phyloP scores from a whole-genome alignment of 2,888 invertebrate genomes.

The Biston betularia region DNA sequence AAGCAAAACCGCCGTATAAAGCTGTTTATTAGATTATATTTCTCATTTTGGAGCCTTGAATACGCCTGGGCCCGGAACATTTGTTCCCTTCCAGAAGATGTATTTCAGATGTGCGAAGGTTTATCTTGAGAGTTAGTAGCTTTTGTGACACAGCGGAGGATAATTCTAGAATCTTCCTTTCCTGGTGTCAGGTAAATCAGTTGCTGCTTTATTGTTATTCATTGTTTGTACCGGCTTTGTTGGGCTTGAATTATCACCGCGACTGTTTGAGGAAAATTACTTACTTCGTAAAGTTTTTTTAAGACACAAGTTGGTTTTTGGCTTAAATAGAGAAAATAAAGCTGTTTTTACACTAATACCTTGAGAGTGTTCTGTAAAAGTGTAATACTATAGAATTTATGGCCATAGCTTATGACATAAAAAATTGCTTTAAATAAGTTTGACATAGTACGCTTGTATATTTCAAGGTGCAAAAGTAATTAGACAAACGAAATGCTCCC shows the following conservation, averaged over 20 bases:
- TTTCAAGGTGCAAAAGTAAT: too few species aligned
- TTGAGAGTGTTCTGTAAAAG: too few species aligned
- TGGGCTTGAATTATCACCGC: conserved; percentile 5
- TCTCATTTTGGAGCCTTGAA: not conserved
- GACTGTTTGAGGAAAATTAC: not conserved
- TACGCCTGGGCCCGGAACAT: conserved; percentile 55
- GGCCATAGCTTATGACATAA: too few species aligned
- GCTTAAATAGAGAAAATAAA: too few species aligned
- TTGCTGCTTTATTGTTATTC: conserved; percentile 14
- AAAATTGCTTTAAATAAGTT: too few species aligned
- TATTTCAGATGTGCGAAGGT: conserved; percentile 75
- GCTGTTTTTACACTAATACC: too few species aligned
- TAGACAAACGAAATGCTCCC: too few species aligned
- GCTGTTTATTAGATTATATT: not conserved
- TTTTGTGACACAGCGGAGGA: conserved; percentile 52
- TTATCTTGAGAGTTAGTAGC: conserved; percentile 69
- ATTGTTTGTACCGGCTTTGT: conserved; percentile 18
- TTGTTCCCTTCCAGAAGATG: conserved; percentile 80
- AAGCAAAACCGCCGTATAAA: not conserved
- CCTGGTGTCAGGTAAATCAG: conserved; percentile 16
- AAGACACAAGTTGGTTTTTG: not conserved
- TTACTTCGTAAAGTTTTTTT: not conserved
- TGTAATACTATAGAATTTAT: too few species aligned
- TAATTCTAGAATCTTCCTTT: conserved; percentile 15
- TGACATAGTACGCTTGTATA: too few species aligned